phyloP scores from a whole-genome alignment of 2,797 vertebrate genomes.

The Ctenosaura bakeri region DNA sequence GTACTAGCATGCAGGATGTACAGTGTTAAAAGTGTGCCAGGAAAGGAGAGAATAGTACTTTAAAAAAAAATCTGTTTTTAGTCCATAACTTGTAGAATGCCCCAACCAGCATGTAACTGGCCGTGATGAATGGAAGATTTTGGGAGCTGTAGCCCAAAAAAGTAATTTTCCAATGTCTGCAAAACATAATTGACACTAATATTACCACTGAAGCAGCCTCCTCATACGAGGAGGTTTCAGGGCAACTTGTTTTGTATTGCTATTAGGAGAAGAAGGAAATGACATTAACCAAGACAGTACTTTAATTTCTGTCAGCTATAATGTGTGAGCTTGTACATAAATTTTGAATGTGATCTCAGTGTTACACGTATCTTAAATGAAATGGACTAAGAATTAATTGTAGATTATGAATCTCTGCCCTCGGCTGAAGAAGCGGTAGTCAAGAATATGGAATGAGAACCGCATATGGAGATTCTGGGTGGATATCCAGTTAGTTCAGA shows the following conservation, averaged over 20 bases:
- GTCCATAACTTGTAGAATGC: no score
- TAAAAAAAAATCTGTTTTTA: no score
- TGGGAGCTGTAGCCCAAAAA: no score
- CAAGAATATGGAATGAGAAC: neutral
- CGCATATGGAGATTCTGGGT: neutral
- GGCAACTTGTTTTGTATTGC: neutral
- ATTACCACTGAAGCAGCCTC: no score
- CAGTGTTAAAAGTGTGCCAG: neutral
- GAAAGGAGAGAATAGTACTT: neutral
- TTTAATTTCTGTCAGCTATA: conserved; percentile 5
- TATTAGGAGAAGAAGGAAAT: neutral
- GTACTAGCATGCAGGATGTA: no score
- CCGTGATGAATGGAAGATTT: no score
- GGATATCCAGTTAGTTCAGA: neutral
- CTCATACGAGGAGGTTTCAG: no score
- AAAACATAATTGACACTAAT: no score
- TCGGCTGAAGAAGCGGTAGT: neutral
- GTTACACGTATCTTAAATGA: neutral
- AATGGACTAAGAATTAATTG: neutral
- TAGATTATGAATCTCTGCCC: neutral
- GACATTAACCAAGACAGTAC: neutral
- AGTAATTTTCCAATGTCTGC: no score
- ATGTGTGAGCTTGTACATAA: neutral
- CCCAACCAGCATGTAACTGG: no score
- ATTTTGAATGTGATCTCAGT: neutral